These are phyloP conservation scores for Atopsyche davidsoni DNA, from an alignment of 1,140 invertebrate genomes.

Conservation along the genomic window DNA sequence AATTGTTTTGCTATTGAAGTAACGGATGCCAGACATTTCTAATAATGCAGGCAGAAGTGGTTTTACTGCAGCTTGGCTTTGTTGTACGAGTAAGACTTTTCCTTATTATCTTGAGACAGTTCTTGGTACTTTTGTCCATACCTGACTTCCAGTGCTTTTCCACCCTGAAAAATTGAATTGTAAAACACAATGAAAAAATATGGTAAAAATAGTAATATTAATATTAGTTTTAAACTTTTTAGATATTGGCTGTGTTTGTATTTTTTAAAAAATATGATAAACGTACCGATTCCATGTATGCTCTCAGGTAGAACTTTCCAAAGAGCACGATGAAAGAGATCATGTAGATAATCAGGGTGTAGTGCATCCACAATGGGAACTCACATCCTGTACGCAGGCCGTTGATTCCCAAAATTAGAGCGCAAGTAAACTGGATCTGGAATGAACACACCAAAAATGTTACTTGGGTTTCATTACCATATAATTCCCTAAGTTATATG, in stretches of 20 bases:
- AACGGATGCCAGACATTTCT: too few species aligned
- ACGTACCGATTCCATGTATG: slow-evolving; percentile 67
- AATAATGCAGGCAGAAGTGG: too few species aligned
- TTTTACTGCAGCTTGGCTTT: slow-evolving; percentile 24
- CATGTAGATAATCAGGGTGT: slow-evolving; percentile 85
- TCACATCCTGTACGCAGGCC: slow-evolving; percentile 78
- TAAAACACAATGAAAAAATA: too few species aligned
- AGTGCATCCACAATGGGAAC: slow-evolving; percentile 92
- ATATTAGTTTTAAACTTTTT: slow-evolving; percentile 12
- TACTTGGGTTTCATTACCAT: too few species aligned
- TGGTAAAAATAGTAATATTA: slow-evolving; percentile 28
- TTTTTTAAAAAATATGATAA: slow-evolving; percentile 11
- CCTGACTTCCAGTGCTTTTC: slow-evolving; percentile 46
- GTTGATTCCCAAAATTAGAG: slow-evolving; percentile 74
- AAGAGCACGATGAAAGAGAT: slow-evolving; percentile 86
- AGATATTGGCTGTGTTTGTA: neutral
- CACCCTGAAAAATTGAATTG: slow-evolving; percentile 46
- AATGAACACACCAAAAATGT: slow-evolving; percentile 25
- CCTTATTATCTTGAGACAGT: slow-evolving; percentile 32
- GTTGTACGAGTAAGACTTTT: slow-evolving; percentile 33
- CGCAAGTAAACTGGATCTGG: slow-evolving; percentile 80
- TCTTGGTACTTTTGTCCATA: slow-evolving; percentile 45
- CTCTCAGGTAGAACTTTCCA: slow-evolving; percentile 84
- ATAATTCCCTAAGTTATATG: neutral
- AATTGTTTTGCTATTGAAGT: too few species aligned